phyloP scores from a whole-genome alignment of 2,113 vertebrate species.

The Elaphurus davidianus region DNA sequence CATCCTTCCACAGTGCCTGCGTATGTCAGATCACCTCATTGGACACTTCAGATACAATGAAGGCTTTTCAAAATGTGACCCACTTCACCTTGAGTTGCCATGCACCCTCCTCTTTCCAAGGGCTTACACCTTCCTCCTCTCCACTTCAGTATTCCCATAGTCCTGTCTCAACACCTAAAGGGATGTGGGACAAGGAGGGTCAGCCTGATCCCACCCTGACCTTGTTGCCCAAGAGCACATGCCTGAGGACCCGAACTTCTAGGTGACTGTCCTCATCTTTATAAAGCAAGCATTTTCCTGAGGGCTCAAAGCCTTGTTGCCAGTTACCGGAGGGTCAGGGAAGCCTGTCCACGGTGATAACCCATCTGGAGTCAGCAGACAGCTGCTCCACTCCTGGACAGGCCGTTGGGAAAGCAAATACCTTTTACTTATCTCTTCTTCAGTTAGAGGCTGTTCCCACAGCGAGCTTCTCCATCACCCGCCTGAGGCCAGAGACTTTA shows the following conservation, averaged over 20 bases:
- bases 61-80: background rate
- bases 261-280: background rate
- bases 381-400: background rate
- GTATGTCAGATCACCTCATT: background rate
- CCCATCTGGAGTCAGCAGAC: background rate
- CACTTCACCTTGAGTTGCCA: background rate
- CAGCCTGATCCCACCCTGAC: rapidly evolving
- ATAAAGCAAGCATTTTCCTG: background rate
- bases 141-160: too few species aligned
- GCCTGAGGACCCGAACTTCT: background rate
- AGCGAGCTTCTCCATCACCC: background rate
- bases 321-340: background rate
- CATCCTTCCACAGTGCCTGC: background rate
- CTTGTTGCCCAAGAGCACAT: background rate
- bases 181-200: too few species aligned
- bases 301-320: background rate
- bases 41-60: background rate
- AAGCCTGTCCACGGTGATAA: background rate
- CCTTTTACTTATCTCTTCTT: background rate
- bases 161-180: background rate
- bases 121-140: background rate
- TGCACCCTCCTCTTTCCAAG: background rate
- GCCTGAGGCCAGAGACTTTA: background rate
- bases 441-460: too few species aligned
- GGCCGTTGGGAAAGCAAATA: rapidly evolving